Conservation (phyloP, 2,113 vertebrate genomes). For the Atractosteus spatula region DNA sequence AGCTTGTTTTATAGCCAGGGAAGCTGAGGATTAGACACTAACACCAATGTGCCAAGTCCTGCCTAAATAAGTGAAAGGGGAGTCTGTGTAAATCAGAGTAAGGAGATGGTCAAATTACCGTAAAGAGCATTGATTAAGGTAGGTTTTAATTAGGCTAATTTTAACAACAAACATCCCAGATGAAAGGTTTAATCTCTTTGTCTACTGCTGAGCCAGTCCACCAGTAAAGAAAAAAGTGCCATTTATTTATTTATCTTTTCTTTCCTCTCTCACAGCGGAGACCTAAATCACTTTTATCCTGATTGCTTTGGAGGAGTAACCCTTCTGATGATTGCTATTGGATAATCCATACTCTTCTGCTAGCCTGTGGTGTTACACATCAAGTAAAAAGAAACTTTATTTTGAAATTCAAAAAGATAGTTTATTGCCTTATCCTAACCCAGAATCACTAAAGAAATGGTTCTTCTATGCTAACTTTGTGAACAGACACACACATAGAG, state of each 20-base stretch:
- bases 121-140: background rate
- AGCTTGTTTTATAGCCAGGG: background rate
- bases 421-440: no score
- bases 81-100: background rate
- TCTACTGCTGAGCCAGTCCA: background rate
- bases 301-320: background rate
- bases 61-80: background rate
- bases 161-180: background rate
- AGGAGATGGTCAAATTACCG: background rate
- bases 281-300: background rate
- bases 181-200: background rate
- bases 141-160: conserved; percentile 3
- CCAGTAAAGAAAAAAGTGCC: background rate
- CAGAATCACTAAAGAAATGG: no score
- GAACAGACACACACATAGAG: no score
- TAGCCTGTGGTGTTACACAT: no score
- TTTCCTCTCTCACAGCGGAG: background rate
- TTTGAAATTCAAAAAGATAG: no score
- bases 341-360: background rate
- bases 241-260: background rate
- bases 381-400: no score
- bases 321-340: background rate
- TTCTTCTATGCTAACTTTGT: no score
- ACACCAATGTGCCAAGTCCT: background rate
- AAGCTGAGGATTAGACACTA: background rate